Evolutionary conservation across 2,797 vertebrate genomes (phyloP).

Genomic region (Propithecus deckenii): DNA sequence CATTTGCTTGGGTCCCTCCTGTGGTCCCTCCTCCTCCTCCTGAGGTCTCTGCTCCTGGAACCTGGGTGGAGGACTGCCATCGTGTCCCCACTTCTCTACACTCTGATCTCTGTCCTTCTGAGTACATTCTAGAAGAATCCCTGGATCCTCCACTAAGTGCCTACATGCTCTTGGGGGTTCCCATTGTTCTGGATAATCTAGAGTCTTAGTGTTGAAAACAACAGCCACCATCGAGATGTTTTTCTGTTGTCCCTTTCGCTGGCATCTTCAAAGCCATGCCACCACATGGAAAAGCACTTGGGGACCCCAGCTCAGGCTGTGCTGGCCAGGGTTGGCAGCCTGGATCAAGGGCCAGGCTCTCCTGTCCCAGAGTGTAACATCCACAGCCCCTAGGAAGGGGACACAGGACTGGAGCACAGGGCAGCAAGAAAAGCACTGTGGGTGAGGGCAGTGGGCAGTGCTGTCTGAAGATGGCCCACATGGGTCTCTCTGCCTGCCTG

Average conservation of each 20-base stretch:
- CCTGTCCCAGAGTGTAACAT: not conserved
- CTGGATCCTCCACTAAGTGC: not conserved
- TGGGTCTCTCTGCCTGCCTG: accelerated
- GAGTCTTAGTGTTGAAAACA: not conserved
- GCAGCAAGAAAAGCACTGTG: accelerated
- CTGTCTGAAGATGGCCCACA: not conserved
- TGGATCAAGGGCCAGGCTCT: accelerated
- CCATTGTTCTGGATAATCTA: not conserved
- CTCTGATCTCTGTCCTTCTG: too few relatives aligned
- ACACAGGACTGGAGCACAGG: accelerated
- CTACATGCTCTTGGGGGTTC: not conserved
- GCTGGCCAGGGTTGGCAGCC: too few relatives aligned
- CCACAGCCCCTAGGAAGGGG: accelerated
- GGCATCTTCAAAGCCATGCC: not conserved
- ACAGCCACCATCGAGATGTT: accelerated
- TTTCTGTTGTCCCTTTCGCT: not conserved
- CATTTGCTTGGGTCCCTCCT: not conserved
- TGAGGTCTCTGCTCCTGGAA: not conserved
- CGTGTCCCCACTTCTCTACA: too few relatives aligned
- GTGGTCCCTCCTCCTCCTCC: not conserved
- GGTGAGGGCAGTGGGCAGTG: not conserved
- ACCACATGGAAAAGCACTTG: accelerated
- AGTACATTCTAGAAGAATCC: not conserved
- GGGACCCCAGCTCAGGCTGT: not conserved
- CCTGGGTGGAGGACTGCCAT: too few relatives aligned